Percentiles rank a stretch among this genome's conserved stretches.
Evolutionary conservation across 2,113 vertebrate species (phyloP).

Genomic region (Sinosuthora webbiana): DNA sequence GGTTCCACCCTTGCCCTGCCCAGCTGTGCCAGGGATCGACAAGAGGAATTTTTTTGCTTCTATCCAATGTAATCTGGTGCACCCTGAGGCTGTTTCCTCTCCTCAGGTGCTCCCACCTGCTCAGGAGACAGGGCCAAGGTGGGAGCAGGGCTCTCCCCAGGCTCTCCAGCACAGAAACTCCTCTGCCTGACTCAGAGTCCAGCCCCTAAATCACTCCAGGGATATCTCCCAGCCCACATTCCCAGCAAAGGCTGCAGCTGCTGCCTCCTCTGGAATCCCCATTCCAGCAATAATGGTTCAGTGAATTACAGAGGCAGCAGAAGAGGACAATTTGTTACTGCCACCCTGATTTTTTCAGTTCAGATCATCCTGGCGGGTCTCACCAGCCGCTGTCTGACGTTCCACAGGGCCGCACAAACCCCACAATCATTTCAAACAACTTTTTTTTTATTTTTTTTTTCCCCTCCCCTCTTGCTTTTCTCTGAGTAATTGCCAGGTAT

Average conservation of each 20-base stretch:
- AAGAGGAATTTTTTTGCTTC: background rate
- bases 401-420: background rate
- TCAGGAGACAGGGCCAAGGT: background rate
- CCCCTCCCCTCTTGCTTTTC: background rate
- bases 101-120: background rate
- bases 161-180: too few relatives aligned
- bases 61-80: background rate
- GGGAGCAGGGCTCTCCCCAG: background rate
- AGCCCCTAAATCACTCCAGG: background rate
- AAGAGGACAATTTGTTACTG: background rate
- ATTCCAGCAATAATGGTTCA: background rate
- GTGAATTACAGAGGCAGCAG: background rate
- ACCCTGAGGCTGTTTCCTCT: background rate
- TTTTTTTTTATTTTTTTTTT: background rate
- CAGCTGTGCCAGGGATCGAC: background rate
- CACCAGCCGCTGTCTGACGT: background rate
- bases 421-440: background rate
- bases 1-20: background rate
- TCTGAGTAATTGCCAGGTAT: constrained; percentile 37
- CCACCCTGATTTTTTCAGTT: background rate
- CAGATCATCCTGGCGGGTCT: background rate
- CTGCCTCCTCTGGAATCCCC: background rate
- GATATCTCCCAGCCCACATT: background rate
- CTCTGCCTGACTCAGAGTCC: background rate
- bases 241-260: background rate